Percentiles rank a stretch among this genome's conserved stretches.
phyloP scores from a whole-genome alignment of 2,113 vertebrate species.

The Cyphotilapia sp. region DNA sequence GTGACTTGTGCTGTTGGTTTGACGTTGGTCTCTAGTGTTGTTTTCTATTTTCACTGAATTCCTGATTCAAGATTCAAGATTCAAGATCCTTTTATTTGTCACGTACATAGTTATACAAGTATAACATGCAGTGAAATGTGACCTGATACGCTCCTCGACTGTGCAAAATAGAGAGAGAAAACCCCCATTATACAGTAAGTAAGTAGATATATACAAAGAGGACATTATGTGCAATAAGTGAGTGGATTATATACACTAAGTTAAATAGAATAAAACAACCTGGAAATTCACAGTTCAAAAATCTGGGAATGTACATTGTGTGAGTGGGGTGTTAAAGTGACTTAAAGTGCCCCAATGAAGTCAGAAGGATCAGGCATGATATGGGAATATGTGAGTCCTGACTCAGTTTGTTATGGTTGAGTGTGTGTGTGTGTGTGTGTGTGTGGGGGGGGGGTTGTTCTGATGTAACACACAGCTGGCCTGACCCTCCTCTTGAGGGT shows the following conservation, averaged over 20 bases:
- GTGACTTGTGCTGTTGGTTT: background rate
- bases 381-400: background rate
- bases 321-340: background rate
- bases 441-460: rapidly evolving
- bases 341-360: background rate
- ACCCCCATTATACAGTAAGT: background rate
- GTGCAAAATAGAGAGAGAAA: background rate
- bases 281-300: background rate
- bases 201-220: background rate
- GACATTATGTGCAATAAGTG: background rate
- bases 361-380: background rate
- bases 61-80: background rate
- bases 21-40: background rate
- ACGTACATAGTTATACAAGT: background rate
- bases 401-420: background rate
- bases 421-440: background rate
- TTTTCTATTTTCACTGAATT: background rate
- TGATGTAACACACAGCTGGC: too few relatives aligned
- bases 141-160: background rate
- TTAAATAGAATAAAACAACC: background rate
- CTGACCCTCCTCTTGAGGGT: background rate
- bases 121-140: background rate
- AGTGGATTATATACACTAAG: background rate
- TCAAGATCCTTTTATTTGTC: background rate
- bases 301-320: background rate